Evolutionary conservation across 2,113 vertebrate genomes (phyloP).

Genomic region (Callionymus lyra): DNA sequence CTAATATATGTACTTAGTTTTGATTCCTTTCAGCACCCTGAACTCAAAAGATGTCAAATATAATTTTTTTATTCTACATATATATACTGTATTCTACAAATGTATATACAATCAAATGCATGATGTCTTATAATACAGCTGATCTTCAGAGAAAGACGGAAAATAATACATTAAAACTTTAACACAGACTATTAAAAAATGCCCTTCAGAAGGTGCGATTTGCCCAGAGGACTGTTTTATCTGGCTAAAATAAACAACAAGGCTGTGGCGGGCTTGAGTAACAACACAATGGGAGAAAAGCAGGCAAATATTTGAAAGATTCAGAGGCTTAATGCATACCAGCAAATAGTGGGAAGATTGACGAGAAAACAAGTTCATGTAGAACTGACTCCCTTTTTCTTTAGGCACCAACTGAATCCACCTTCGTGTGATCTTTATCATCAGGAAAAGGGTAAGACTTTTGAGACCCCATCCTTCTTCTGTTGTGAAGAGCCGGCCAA

Average conservation of each 20-base stretch:
- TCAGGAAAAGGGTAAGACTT: slow-evolving; percentile 10
- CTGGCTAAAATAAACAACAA: too few relatives aligned
- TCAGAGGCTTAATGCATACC: slow-evolving; percentile 13
- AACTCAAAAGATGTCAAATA: too few relatives aligned
- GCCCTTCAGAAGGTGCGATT: slow-evolving; percentile 32
- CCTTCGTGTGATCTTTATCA: slow-evolving; percentile 12
- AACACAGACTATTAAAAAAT: slow-evolving; percentile 27
- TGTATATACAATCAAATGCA: too few relatives aligned
- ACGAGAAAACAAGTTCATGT: neutral
- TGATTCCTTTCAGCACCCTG: too few relatives aligned
- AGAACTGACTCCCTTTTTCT: slow-evolving; percentile 2
- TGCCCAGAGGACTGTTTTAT: slow-evolving; percentile 15
- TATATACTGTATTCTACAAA: too few relatives aligned
- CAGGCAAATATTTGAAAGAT: slow-evolving; percentile 2
- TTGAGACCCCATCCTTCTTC: neutral
- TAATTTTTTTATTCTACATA: too few relatives aligned
- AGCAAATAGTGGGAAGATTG: slow-evolving; percentile 4
- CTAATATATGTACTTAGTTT: too few relatives aligned
- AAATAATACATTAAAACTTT: too few relatives aligned
- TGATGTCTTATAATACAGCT: too few relatives aligned
- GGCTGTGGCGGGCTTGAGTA: too few relatives aligned
- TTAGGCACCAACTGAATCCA: neutral
- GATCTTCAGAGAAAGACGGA: too few relatives aligned
- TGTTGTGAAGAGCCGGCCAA: slow-evolving; percentile 14
- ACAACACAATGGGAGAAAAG: neutral